A percentile compares a stretch with the other conserved stretches of the same genome.
Conservation (phyloP, 1,140 invertebrate species). For the Bilobella aurantiaca region DNA sequence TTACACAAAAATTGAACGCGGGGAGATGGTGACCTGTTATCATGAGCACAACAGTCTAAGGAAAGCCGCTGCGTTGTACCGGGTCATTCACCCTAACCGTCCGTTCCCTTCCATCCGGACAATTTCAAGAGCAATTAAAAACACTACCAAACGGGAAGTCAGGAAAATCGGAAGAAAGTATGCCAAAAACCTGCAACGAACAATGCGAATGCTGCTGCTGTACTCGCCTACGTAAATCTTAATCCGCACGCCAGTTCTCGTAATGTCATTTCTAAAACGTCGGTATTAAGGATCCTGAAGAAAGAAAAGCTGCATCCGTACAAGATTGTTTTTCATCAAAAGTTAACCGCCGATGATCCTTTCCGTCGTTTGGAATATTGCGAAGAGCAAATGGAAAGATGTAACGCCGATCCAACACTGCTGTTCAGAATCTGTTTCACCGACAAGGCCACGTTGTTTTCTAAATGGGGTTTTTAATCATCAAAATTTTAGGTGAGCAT, state of each 20-base stretch:
- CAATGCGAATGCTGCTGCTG: background rate
- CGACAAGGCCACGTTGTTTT: constrained; percentile 33
- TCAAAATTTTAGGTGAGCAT: no score
- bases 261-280: background rate
- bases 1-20: background rate
- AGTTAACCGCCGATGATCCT: background rate
- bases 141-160: background rate
- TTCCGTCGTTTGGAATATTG: background rate
- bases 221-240: background rate
- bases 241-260: background rate
- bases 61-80: background rate
- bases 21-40: background rate
- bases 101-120: background rate
- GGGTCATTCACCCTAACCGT: background rate
- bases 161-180: background rate
- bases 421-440: background rate
- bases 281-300: background rate
- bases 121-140: background rate
- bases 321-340: constrained; percentile 1
- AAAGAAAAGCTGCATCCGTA: constrained; percentile 7
- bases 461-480: constrained; percentile 34
- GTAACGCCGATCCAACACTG: background rate
- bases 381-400: background rate
- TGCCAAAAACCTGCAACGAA: background rate
- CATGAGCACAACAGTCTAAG: background rate